Conservation (phyloP, 2,113 vertebrate genomes). For the Murina feae region DNA sequence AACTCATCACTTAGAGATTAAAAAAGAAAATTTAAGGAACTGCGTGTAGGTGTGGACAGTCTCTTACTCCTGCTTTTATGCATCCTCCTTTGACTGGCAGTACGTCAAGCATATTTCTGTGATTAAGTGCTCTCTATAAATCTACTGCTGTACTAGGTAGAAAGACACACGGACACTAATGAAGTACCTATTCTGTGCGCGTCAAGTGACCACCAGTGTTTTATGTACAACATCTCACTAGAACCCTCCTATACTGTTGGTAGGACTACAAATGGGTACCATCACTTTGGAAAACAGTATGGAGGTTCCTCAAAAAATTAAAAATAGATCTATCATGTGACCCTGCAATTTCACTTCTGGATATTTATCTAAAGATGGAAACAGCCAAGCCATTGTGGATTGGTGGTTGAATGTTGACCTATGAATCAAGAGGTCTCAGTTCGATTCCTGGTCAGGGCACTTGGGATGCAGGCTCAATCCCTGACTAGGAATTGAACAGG, state of each 20-base stretch:
- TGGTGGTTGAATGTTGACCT: no score
- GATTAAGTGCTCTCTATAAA: background rate
- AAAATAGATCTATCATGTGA: background rate
- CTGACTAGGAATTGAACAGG: no score
- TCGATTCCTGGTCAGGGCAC: no score
- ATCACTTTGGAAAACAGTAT: background rate
- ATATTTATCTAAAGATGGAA: background rate
- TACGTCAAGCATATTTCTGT: rapidly evolving
- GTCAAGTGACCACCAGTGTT: background rate
- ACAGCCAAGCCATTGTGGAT: no score
- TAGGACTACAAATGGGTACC: background rate
- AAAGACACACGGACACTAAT: background rate
- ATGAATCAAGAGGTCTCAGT: no score
- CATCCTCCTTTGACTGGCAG: background rate
- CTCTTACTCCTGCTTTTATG: background rate
- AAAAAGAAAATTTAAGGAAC: background rate
- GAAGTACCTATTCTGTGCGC: background rate
- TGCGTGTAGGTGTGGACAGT: background rate
- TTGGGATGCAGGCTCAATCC: no score
- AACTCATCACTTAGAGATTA: background rate
- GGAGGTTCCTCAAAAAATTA: background rate
- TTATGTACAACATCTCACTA: rapidly evolving
- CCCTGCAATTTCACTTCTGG: background rate
- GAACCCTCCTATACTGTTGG: background rate
- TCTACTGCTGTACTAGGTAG: background rate